A percentile compares a stretch with the other conserved stretches of the same genome.
These are phyloP conservation scores for Atta colombica DNA, from an alignment of 1,140 invertebrate genomes.

Conservation along the genomic window DNA sequence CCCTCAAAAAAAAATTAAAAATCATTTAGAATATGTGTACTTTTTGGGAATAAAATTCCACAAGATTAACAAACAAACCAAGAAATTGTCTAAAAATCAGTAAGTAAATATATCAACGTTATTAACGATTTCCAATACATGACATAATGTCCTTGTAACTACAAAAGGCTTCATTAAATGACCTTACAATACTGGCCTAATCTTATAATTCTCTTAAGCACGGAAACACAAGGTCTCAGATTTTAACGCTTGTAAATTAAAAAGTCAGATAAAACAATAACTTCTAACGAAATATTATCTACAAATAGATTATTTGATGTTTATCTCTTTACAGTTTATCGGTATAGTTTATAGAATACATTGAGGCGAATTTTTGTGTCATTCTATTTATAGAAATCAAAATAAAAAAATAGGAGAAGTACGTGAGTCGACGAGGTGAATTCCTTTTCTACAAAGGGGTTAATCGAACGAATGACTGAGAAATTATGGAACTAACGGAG, in stretches of 20 bases:
- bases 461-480: background rate
- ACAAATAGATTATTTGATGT: background rate
- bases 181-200: slow-evolving; percentile 25
- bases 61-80: background rate
- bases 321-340: background rate
- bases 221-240: slow-evolving; percentile 23
- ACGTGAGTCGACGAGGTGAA: background rate
- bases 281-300: background rate
- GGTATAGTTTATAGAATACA: background rate
- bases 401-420: background rate
- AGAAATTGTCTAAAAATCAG: slow-evolving; percentile 14
- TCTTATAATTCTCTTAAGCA: slow-evolving; percentile 48
- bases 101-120: background rate
- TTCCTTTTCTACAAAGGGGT: background rate
- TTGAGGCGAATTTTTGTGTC: background rate
- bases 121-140: slow-evolving; percentile 54
- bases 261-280: background rate
- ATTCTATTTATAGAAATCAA: background rate
- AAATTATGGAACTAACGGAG: background rate
- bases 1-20: background rate
- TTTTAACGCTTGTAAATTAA: background rate
- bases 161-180: slow-evolving; percentile 51
- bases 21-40: background rate
- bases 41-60: background rate
- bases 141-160: slow-evolving; percentile 32